These are phyloP conservation scores for Lasioglossum villosulum DNA, from an alignment of 2,888 invertebrate species.

Conservation along the genomic window DNA sequence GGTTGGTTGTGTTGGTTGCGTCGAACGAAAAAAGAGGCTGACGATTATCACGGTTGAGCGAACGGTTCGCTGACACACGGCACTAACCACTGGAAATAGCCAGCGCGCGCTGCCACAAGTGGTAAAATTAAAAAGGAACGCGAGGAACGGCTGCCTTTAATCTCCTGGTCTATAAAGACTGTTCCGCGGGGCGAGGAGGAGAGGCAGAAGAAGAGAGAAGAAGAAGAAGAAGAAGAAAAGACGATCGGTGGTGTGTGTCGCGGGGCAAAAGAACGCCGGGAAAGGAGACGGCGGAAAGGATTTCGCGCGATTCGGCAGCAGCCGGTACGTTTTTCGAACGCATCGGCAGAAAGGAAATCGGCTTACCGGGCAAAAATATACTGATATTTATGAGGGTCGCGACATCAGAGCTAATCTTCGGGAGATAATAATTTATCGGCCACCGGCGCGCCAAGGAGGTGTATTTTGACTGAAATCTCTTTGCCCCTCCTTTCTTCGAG, in stretches of 20 bases:
- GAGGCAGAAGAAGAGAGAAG: neutral
- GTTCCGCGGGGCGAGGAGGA: constrained; percentile 37
- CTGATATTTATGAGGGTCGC: constrained; percentile 84
- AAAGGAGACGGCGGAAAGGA: constrained; percentile 62
- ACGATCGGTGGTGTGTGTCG: constrained; percentile 61
- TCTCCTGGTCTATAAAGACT: constrained; percentile 82
- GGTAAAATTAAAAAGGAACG: constrained; percentile 72
- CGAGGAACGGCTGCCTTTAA: constrained; percentile 77
- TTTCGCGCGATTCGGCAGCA: constrained; percentile 80
- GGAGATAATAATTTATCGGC: constrained; percentile 84
- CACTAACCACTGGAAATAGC: constrained; percentile 66
- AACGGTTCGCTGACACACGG: constrained; percentile 64
- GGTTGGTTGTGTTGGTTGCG: neutral
- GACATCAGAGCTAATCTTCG: constrained; percentile 83
- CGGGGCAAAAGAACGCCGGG: constrained; percentile 31
- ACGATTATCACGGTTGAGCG: constrained; percentile 61
- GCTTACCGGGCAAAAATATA: constrained; percentile 83
- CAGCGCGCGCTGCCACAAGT: constrained; percentile 53
- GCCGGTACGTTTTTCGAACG: constrained; percentile 81
- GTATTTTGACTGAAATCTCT: constrained; percentile 80
- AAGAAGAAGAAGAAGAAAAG: neutral
- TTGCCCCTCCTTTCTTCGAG: constrained; percentile 47
- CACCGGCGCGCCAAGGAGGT: constrained; percentile 71
- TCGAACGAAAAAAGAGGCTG: constrained; percentile 52
- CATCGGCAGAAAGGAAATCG: constrained; percentile 83